Evolutionary conservation across 2,888 invertebrate species (phyloP).

Genomic region (Eledona agricola): DNA sequence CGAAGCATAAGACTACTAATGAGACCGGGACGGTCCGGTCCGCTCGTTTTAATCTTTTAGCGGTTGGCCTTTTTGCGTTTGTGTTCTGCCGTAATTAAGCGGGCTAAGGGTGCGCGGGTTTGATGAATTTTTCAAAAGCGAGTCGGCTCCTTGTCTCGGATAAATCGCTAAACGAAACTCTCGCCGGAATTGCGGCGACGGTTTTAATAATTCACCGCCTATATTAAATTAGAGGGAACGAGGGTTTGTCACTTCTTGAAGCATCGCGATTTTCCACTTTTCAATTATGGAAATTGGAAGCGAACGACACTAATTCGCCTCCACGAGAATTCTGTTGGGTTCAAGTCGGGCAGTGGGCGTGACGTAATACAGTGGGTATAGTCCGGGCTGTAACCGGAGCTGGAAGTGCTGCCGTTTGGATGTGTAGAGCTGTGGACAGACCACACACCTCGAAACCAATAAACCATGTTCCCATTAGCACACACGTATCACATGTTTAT

Average conservation of each 20-base stretch:
- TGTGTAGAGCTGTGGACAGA: slow-evolving; percentile 44
- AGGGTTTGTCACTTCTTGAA: slow-evolving; percentile 49
- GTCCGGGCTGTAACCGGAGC: slow-evolving; percentile 36
- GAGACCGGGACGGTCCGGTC: slow-evolving; percentile 47
- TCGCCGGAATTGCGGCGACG: slow-evolving; percentile 15
- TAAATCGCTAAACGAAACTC: slow-evolving; percentile 30
- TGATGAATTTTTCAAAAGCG: slow-evolving; percentile 29
- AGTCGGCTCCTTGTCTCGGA: neutral
- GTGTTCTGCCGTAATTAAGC: slow-evolving; percentile 32
- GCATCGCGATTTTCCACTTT: slow-evolving; percentile 8
- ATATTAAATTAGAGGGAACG: slow-evolving; percentile 48
- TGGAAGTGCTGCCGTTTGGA: slow-evolving; percentile 47
- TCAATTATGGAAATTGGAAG: slow-evolving; percentile 18
- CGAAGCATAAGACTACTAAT: slow-evolving; percentile 51
- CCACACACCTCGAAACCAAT: slow-evolving; percentile 37
- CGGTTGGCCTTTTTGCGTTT: slow-evolving; percentile 27
- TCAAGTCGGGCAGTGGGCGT: slow-evolving; percentile 38
- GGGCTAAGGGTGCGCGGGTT: slow-evolving; percentile 22
- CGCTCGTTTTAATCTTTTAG: slow-evolving; percentile 35
- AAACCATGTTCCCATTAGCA: slow-evolving; percentile 38
- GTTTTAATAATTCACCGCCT: slow-evolving; percentile 45
- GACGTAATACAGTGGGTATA: slow-evolving; percentile 41
- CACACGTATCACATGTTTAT: slow-evolving; percentile 17
- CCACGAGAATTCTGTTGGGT: too few species aligned
- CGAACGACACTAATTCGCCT: too few species aligned